Evolutionary conservation across 2,113 vertebrate genomes (phyloP).

Genomic region (Sceloporus undulatus): DNA sequence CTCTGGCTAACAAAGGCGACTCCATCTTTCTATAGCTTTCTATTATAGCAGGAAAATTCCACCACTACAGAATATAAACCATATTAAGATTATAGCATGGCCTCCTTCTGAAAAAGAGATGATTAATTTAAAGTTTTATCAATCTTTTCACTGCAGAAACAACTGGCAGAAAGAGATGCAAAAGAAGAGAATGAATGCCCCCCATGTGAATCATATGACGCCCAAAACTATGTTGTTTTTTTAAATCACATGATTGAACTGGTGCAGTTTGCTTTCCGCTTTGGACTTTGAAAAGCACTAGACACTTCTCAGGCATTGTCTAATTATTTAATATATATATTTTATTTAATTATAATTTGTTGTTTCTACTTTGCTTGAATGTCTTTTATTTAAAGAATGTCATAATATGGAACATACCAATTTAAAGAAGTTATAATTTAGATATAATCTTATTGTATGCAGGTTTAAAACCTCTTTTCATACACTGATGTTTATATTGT

Average conservation of each 20-base stretch:
- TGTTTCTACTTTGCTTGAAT: slow-evolving; percentile 30
- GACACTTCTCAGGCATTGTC: slow-evolving; percentile 64
- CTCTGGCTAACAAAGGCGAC: too few relatives aligned
- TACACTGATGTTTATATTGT: slow-evolving; percentile 49
- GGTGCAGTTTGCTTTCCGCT: slow-evolving; percentile 25
- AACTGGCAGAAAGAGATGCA: neutral
- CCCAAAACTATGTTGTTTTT: slow-evolving; percentile 40
- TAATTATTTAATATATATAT: slow-evolving; percentile 80
- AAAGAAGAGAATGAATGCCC: neutral
- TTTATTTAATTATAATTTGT: slow-evolving; percentile 53
- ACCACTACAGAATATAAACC: neutral
- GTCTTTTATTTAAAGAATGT: neutral
- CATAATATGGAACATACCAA: slow-evolving; percentile 35
- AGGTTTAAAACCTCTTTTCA: neutral
- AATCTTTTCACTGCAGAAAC: slow-evolving; percentile 56
- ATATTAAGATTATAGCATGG: neutral
- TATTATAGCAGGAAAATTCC: too few relatives aligned
- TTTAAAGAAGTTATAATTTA: slow-evolving; percentile 46
- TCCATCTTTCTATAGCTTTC: too few relatives aligned
- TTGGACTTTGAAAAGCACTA: neutral
- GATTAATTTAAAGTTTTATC: slow-evolving; percentile 16
- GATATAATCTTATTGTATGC: slow-evolving; percentile 65
- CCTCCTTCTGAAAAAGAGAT: neutral
- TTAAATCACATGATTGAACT: slow-evolving; percentile 16
- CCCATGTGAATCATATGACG: slow-evolving; percentile 32